Evolutionary conservation across 2,888 invertebrate genomes (phyloP).

Genomic region (Brachypalpus laphriformis): DNA sequence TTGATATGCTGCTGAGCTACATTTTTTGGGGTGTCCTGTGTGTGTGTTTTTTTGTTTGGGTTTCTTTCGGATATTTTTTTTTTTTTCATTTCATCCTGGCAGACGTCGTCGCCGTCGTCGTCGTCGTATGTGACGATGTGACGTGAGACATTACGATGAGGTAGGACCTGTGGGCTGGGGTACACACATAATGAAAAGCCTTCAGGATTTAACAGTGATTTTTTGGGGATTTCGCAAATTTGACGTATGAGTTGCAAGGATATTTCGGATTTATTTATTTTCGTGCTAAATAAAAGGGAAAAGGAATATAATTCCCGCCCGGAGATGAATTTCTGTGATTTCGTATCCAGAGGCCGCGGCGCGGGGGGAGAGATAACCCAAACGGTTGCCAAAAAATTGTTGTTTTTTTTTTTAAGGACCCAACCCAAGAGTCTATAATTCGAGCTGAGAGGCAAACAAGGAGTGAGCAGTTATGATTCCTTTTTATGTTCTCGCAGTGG

Average conservation of each 20-base stretch:
- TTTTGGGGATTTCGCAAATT: slow-evolving; percentile 65
- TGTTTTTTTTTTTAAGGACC: slow-evolving; percentile 24
- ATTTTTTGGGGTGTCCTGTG: background rate
- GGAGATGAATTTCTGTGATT: slow-evolving; percentile 69
- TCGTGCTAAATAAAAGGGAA: slow-evolving; percentile 63
- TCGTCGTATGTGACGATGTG: slow-evolving; percentile 37
- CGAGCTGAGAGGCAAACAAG: slow-evolving; percentile 36
- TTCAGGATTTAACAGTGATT: slow-evolving; percentile 67
- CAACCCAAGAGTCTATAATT: slow-evolving; percentile 45
- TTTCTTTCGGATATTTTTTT: slow-evolving; percentile 1
- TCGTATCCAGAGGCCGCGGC: background rate
- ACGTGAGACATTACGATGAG: slow-evolving; percentile 52
- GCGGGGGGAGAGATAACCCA: background rate
- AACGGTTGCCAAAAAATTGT: slow-evolving; percentile 34
- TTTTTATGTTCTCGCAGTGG: slow-evolving; percentile 53
- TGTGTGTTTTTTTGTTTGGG: slow-evolving; percentile 1
- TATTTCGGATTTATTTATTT: slow-evolving; percentile 68
- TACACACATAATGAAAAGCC: slow-evolving; percentile 66
- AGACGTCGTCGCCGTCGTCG: slow-evolving; percentile 37
- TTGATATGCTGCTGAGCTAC: slow-evolving; percentile 13
- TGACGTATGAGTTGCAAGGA: slow-evolving; percentile 68
- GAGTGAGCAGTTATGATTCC: slow-evolving; percentile 69
- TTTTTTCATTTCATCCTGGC: slow-evolving; percentile 42
- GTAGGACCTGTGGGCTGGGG: slow-evolving; percentile 6
- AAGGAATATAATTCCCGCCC: slow-evolving; percentile 71